A percentile compares a stretch with the other conserved stretches of the same genome.
Evolutionary conservation across 2,797 vertebrate genomes (phyloP).

Genomic region (Lindbergichthys nudifrons): DNA sequence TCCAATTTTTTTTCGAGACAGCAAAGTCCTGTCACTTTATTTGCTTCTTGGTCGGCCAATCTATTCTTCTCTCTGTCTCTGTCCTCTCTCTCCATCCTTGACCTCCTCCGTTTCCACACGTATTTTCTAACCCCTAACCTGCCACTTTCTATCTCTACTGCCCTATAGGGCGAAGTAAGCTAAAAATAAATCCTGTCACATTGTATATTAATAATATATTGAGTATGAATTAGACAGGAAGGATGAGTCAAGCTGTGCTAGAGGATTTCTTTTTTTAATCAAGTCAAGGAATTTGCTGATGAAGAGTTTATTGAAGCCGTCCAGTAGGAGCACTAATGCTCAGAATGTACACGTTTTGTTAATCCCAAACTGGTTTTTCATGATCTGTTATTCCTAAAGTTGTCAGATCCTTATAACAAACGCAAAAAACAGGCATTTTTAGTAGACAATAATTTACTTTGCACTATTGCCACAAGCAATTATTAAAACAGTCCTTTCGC

Average conservation of each 20-base stretch:
- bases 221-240: conserved; percentile 55
- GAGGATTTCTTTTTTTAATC: conserved; percentile 16
- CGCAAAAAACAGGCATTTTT: too few species aligned
- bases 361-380: background rate
- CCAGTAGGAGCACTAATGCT: background rate
- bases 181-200: conserved; percentile 62
- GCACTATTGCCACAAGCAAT: too few species aligned
- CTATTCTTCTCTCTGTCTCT: conserved; percentile 29
- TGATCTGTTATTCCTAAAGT: background rate
- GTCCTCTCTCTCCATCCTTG: conserved; percentile 23
- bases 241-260: conserved; percentile 47
- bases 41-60: conserved; percentile 45
- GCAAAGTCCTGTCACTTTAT: conserved; percentile 55
- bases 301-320: conserved; percentile 35
- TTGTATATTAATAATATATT: conserved; percentile 65
- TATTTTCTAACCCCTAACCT: conserved; percentile 11
- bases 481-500: background rate
- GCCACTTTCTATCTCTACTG: background rate
- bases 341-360: background rate
- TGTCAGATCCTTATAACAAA: too few species aligned
- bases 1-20: conserved; percentile 57
- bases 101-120: conserved; percentile 28
- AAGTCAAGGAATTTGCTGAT: conserved; percentile 41
- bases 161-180: conserved; percentile 36
- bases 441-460: too few species aligned